Evolutionary conservation across 1,140 invertebrate genomes (phyloP), one percentile per base, ranked within the genome.

Genomic region (Helicoverpa armigera): DNA sequence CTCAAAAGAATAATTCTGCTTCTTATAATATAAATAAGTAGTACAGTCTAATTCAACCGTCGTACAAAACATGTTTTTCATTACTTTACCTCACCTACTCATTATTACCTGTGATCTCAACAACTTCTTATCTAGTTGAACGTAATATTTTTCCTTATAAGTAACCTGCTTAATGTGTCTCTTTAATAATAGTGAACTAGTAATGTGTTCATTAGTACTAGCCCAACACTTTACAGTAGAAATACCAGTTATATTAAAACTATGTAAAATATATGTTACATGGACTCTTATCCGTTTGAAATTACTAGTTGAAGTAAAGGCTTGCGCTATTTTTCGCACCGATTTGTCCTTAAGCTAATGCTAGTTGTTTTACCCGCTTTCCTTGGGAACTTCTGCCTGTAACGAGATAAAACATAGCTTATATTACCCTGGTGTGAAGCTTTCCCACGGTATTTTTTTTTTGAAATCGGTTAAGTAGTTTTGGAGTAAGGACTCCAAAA

Each of bases 41-140:
- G 35, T 43, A 43, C 5, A 43, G 35, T 9, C 1, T 43, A 35
- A 43, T 43, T 16, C 5, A n/a, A 4, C 53, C 7, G 3, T 54
- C 53, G n/a, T 54, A 54, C 12, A 58, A 58, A 58, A 58, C 16
- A 58, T 23, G n/a, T 58, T 58, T 18, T 58, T 58, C 18, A 58
- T 10, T 58, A 58, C 1, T 58, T 23, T 58, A 58, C 16, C 16
- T 18, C 7, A 23, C 16, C n/a, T 58, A 18, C 18, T 58, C 16
- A 18, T 58, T 14, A 58, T 58, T 18, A 58, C 16, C 18, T 56
- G 16, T 18, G 56, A 18, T 58, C 56, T 58, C 18, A 58, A 58
- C 18, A 58, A 58, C 56, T 58, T 16, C 16, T 58, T 58, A 58
- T 58, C 56, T 58, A 14, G 56, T 58, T 58, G 56, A 16, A 16